A percentile compares a stretch with the other conserved stretches of the same genome.
phyloP scores from a whole-genome alignment of 1,140 invertebrate species.

The Drosophila navojoa region DNA sequence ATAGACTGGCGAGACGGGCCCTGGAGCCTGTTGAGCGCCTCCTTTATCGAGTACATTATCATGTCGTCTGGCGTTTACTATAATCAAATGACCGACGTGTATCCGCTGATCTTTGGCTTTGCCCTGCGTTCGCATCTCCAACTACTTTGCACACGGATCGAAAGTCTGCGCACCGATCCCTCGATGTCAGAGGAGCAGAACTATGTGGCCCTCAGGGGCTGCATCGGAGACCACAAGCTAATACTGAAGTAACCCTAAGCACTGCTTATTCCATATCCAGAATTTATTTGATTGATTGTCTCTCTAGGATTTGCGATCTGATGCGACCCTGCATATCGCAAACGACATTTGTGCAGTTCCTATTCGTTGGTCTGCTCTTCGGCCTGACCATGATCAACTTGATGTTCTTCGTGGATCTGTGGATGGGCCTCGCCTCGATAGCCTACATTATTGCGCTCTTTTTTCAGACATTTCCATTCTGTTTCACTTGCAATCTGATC shows the following conservation, averaged over 20 bases:
- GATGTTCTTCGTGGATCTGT: slow-evolving; percentile 43
- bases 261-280: no score
- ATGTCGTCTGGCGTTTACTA: slow-evolving; percentile 8
- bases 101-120: slow-evolving; percentile 34
- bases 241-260: slow-evolving; percentile 39
- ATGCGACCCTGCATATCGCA: slow-evolving; percentile 36
- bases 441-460: slow-evolving; percentile 28
- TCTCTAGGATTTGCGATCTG: slow-evolving; percentile 18
- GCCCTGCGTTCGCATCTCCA: slow-evolving; percentile 33
- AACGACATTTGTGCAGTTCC: slow-evolving; percentile 47
- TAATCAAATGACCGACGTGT: slow-evolving; percentile 34
- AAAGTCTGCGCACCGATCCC: slow-evolving; percentile 35
- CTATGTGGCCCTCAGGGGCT: slow-evolving; percentile 34
- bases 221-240: slow-evolving; percentile 50
- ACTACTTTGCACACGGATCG: slow-evolving; percentile 30
- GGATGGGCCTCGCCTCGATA: slow-evolving; percentile 21
- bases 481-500: slow-evolving; percentile 53
- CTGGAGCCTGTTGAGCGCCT: slow-evolving; percentile 17
- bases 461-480: slow-evolving; percentile 60
- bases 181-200: slow-evolving; percentile 16
- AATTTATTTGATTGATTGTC: background rate
- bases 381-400: slow-evolving; percentile 54
- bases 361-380: slow-evolving; percentile 41
- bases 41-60: slow-evolving; percentile 11
- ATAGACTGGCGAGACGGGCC: slow-evolving; percentile 37